Base-by-base conservation (phyloP, 2,797 vertebrate genomes). In the Remorina albescens region DNA sequence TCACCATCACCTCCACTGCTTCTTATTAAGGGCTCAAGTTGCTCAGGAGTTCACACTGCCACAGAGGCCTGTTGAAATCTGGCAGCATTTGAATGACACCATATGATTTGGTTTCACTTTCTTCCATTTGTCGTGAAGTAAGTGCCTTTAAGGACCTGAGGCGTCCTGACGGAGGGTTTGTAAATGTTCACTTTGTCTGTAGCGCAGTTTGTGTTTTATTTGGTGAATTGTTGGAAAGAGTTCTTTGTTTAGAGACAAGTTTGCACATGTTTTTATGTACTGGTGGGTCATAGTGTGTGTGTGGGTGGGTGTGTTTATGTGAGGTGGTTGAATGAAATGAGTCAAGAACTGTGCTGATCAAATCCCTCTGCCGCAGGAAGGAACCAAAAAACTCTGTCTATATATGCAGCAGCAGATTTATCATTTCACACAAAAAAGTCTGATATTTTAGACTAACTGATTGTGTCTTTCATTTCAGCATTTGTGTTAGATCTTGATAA, bases 181-280 rank as follows among this genome's bases (percentile, higher is more conserved):
- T 63, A 47, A 67, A 62, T 23, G 53, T 60, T 59, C 46, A n/a
- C 7, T 82, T 67, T 62, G 61, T 78, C 60, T 80, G 68, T 77
- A 36, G 57, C 53, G 30, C 67, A 61, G 55, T 36, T 53, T 74
- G 53, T 74, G 42, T 78, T 67, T 68, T 55, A 37, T 54, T 41
- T 68, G 71, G 54, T 10, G 32, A 67, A 39, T 58, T 62, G 55
- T 71, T 58, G 34, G 72, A 82, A 67, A 74, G 58, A 84, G 49
- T 46, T 73, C 50, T 69, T 50, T 71, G 47, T 80, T 80, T 71
- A 55, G 63, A 78, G 75, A 81, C 64, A 67, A 79, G 84, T 89
- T 93, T 90, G 90, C 88, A 92, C 89, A 88, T 74, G 78, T 85
- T 83, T 87, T 80, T 58, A 57, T 77, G 37, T 67, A 47, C 37